A percentile compares a stretch with the other conserved stretches of the same genome.
These are phyloP conservation scores for Emydura subglobosa DNA, from an alignment of 2,113 vertebrate genomes.

Conservation along the genomic window DNA sequence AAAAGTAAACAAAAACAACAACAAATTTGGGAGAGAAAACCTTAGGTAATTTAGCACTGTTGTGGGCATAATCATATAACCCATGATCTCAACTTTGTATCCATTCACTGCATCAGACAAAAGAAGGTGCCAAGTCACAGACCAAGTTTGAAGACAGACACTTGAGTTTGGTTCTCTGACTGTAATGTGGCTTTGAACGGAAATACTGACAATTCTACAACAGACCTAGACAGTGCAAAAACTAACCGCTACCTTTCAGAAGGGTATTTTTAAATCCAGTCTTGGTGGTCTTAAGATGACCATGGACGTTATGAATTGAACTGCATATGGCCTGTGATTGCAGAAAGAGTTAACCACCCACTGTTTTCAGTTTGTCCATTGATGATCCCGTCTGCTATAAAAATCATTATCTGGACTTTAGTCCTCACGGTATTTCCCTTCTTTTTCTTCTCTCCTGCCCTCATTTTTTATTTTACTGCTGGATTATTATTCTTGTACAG, in stretches of 20 bases:
- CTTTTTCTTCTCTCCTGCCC: slow-evolving; percentile 67
- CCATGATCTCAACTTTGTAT: slow-evolving; percentile 59
- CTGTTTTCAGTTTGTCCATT: slow-evolving; percentile 81
- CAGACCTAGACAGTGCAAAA: slow-evolving; percentile 77
- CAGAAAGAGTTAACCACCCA: slow-evolving; percentile 77
- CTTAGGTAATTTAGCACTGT: slow-evolving; percentile 74
- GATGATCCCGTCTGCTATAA: slow-evolving; percentile 78
- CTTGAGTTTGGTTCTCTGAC: slow-evolving; percentile 65
- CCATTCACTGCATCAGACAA: slow-evolving; percentile 62
- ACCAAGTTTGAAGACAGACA: slow-evolving; percentile 73
- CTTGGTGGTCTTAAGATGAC: slow-evolving; percentile 72
- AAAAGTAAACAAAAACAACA: slow-evolving; percentile 73
- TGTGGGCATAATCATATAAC: slow-evolving; percentile 38
- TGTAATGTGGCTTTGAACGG: slow-evolving; percentile 62
- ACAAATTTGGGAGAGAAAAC: slow-evolving; percentile 71
- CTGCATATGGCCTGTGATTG: slow-evolving; percentile 74
- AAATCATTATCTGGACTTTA: slow-evolving; percentile 77
- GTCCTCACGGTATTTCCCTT: slow-evolving; percentile 75
- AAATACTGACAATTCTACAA: slow-evolving; percentile 75
- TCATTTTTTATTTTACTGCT: slow-evolving; percentile 92
- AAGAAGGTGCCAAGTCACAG: slow-evolving; percentile 66
- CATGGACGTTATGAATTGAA: slow-evolving; percentile 66
- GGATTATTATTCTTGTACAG: slow-evolving; percentile 98
- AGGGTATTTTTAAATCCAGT: slow-evolving; percentile 75
- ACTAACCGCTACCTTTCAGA: slow-evolving; percentile 73